Base-by-base conservation (phyloP, 1,140 invertebrate genomes). In the Psix sp. region DNA sequence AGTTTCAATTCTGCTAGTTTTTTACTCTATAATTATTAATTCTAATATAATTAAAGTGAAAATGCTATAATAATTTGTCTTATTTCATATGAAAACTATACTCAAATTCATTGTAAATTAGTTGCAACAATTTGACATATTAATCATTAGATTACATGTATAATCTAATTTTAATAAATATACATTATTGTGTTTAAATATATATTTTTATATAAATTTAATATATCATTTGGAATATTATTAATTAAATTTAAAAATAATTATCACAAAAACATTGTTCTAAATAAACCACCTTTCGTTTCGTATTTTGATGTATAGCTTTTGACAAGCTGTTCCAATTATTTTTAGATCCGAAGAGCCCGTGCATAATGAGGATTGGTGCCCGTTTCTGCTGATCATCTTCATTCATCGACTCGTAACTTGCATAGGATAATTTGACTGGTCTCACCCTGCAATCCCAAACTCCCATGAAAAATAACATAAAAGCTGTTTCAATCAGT, bases 321-420 rank as follows among this genome's bases (percentile, higher is more conserved):
- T 95, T 96, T 1, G 92, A 92, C 13, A 97, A 80, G 33, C 90
- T 90, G 39, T 92, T 92, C 94, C 94, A 97, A 81, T 98, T 97
- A 62, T 86, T 91, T 83, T 95, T 96, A 0, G 92, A 94, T 0
- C 95, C 95, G 66, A 97, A 91, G 9, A 97, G 85, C 1, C 95
- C 95, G 86, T 97, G 96, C 78, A 95, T 89, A 24, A 97, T 91
- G 1, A 97, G 82, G 10, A 97, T 84, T 1, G 95, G 94, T 1
- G 88, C 65, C n/a, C 43, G 52, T 3, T 83, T 59, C 5, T 77
- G 45, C 7, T 45, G 66, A 9, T 68, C 60, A 16, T 85, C 78
- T 29, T n/a, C n/a, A n/a, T 77, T 79, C 13, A 84, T 83, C 0
- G 84, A 82, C 75, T 91, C 89, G 35, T 90, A 90, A 1, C 89